A percentile compares a stretch with the other conserved stretches of the same genome.
Evolutionary conservation across 2,888 invertebrate species (phyloP).

Genomic region (Chrysolina oricalcia): DNA sequence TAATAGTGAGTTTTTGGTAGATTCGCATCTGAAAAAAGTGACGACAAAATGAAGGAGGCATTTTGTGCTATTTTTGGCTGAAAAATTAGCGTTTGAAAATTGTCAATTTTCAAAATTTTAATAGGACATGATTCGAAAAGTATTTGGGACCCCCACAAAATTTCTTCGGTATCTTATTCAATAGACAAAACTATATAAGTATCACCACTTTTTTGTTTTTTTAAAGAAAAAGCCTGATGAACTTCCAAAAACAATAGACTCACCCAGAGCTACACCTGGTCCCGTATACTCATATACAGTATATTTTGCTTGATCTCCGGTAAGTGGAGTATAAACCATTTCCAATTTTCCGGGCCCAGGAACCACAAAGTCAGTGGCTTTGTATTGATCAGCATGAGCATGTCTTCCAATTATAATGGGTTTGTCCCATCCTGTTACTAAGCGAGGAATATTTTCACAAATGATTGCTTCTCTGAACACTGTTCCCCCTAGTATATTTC

Average conservation of each 20-base stretch:
- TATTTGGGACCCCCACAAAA: too few species aligned
- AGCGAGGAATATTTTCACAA: constrained; percentile 94
- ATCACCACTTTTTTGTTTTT: too few species aligned
- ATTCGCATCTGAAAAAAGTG: too few species aligned
- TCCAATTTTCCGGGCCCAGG: constrained; percentile 92
- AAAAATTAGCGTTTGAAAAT: too few species aligned
- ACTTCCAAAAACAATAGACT: constrained; percentile 35
- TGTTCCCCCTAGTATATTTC: constrained; percentile 89
- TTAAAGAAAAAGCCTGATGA: too few species aligned
- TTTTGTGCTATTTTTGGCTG: too few species aligned
- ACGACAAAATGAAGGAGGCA: too few species aligned
- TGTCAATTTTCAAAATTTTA: too few species aligned
- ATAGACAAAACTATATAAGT: too few species aligned
- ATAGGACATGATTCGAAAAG: too few species aligned
- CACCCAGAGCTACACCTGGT: constrained; percentile 89
- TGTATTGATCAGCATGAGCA: constrained; percentile 98
- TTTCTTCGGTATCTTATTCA: too few species aligned
- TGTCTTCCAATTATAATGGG: constrained; percentile 99
- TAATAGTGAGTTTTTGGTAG: too few species aligned
- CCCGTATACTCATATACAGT: constrained; percentile 90
- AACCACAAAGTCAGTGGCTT: constrained; percentile 96
- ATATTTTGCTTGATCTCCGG: constrained; percentile 79
- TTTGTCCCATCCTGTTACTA: constrained; percentile 95
- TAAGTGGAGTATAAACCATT: constrained; percentile 84
- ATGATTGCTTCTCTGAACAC: constrained; percentile 89